phyloP scores from a whole-genome alignment of 2,113 vertebrate genomes.

The Diadophis punctatus region DNA sequence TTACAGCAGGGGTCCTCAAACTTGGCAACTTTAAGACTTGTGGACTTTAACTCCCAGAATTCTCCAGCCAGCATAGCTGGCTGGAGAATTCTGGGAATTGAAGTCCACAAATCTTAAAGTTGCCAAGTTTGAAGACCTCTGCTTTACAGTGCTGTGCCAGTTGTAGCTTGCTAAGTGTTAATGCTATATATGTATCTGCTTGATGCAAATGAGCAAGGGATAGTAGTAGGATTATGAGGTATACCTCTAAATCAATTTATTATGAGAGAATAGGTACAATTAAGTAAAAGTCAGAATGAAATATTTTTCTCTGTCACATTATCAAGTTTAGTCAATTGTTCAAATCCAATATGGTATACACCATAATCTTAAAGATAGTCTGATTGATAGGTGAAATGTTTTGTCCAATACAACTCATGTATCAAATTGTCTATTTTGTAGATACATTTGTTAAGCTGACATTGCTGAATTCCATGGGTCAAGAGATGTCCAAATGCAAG shows the following conservation, averaged over 20 bases:
- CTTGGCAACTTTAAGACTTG: too few relatives aligned
- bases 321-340: constrained; percentile 40
- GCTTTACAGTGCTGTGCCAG: constrained; percentile 78
- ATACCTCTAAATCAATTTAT: constrained; percentile 61
- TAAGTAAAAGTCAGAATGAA: constrained; percentile 33
- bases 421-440: constrained; percentile 64
- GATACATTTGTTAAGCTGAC: constrained; percentile 97
- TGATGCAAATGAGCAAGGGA: constrained; percentile 47
- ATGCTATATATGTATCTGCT: constrained; percentile 61
- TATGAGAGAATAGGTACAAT: constrained; percentile 17
- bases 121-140: too few relatives aligned
- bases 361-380: constrained; percentile 62
- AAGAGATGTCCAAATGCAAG: constrained; percentile 99
- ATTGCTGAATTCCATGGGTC: constrained; percentile 96
- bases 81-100: too few relatives aligned
- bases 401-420: constrained; percentile 15
- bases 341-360: constrained; percentile 59
- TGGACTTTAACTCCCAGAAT: too few relatives aligned
- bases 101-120: too few relatives aligned
- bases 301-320: constrained; percentile 42
- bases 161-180: constrained; percentile 77
- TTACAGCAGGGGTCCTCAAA: too few relatives aligned
- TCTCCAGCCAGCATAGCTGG: too few relatives aligned
- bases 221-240: constrained; percentile 63
- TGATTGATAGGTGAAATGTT: background rate